Conservation (phyloP, 2,797 vertebrate species). For the Diglossa cyanea region DNA sequence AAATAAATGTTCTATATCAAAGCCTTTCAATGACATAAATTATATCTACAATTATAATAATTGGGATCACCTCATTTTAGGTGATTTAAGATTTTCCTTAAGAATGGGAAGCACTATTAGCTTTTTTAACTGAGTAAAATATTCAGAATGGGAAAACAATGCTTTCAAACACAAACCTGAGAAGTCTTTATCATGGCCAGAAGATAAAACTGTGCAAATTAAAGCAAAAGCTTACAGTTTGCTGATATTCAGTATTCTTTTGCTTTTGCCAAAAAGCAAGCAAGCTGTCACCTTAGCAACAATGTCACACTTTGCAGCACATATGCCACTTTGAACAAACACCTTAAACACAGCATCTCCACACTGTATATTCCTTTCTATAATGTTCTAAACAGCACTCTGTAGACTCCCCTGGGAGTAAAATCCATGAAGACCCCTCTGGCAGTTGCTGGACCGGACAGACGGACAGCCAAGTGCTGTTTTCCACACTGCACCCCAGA, state of each 20-base stretch:
- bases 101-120: not conserved
- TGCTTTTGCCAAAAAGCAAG: slow-evolving; percentile 49
- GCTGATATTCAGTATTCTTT: slow-evolving; percentile 32
- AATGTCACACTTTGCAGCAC: slow-evolving; percentile 44
- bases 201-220: not conserved
- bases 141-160: not conserved
- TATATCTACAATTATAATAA: not conserved
- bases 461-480: not conserved
- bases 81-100: not conserved
- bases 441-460: not conserved
- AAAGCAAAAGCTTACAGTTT: slow-evolving; percentile 10
- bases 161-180: not conserved
- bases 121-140: not conserved
- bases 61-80: not conserved
- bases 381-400: not conserved
- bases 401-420: not conserved
- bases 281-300: slow-evolving; percentile 65
- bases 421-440: not conserved
- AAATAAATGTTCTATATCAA: not conserved
- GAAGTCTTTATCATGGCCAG: not conserved
- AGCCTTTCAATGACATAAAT: not conserved
- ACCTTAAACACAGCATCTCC: slow-evolving; percentile 49
- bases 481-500: not conserved
- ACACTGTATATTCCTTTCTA: not conserved
- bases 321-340: slow-evolving; percentile 33